Conservation (phyloP, 2,797 vertebrate genomes). For the Zalophus californianus region DNA sequence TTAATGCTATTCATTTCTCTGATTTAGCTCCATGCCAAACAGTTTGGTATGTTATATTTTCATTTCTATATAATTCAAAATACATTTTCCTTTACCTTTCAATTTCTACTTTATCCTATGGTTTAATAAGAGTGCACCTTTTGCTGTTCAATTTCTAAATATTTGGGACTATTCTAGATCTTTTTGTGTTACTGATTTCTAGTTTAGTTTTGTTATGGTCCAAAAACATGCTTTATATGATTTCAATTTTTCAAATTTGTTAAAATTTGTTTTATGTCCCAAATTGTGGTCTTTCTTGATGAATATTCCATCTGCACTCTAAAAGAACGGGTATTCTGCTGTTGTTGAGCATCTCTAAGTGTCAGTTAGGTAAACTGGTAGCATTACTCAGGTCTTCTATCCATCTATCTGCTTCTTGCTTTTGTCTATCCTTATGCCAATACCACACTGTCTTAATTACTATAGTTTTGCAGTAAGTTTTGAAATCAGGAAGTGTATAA, state of each 20-base stretch:
- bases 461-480: not conserved
- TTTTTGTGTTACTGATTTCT: not conserved
- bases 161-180: not conserved
- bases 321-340: not conserved
- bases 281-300: not conserved
- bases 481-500: not conserved
- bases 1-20: not conserved
- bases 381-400: not conserved
- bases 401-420: not conserved
- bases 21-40: not conserved
- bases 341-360: not conserved
- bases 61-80: not conserved
- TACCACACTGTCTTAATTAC: not conserved
- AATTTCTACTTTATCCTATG: not conserved
- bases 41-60: not conserved
- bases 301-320: not conserved
- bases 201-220: not conserved
- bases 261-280: not conserved
- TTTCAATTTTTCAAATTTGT: constrained; percentile 2
- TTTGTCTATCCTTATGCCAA: not conserved
- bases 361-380: not conserved
- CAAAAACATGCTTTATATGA: not conserved
- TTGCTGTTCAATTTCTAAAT: not conserved
- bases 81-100: not conserved
- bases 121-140: not conserved